These are phyloP conservation scores for Amazona vittata DNA, from an alignment of 2,113 vertebrate species.

Conservation along the genomic window DNA sequence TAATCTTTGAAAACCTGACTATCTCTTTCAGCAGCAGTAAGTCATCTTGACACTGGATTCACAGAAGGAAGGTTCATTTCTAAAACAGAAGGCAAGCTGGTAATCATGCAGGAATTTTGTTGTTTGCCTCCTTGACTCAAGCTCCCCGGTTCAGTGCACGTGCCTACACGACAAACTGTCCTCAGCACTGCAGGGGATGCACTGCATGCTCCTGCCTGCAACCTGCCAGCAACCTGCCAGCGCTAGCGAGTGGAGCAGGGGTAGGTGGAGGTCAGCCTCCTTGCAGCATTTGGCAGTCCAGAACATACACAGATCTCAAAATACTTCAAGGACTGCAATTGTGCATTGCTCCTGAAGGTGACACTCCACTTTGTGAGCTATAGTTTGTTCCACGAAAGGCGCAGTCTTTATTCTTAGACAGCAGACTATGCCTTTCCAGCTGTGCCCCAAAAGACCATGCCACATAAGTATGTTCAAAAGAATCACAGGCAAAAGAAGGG, in stretches of 20 bases:
- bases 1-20: neutral
- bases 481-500: neutral
- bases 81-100: neutral
- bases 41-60: neutral
- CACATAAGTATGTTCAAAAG: neutral
- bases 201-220: neutral
- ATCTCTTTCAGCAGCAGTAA: neutral
- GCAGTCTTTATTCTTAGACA: neutral
- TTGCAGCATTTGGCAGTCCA: neutral
- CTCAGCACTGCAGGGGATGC: accelerated
- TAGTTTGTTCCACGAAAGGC: neutral
- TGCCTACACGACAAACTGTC: accelerated
- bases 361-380: neutral
- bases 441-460: accelerated
- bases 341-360: neutral
- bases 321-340: neutral
- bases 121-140: neutral
- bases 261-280: neutral
- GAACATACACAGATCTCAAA: neutral
- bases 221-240: neutral
- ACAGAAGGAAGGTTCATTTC: neutral
- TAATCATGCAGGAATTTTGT: neutral
- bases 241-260: neutral
- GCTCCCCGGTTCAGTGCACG: accelerated
- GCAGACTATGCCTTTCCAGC: neutral